Base-by-base conservation (phyloP, 2,797 vertebrate species). In the Crossoptilon crossoptilon region DNA sequence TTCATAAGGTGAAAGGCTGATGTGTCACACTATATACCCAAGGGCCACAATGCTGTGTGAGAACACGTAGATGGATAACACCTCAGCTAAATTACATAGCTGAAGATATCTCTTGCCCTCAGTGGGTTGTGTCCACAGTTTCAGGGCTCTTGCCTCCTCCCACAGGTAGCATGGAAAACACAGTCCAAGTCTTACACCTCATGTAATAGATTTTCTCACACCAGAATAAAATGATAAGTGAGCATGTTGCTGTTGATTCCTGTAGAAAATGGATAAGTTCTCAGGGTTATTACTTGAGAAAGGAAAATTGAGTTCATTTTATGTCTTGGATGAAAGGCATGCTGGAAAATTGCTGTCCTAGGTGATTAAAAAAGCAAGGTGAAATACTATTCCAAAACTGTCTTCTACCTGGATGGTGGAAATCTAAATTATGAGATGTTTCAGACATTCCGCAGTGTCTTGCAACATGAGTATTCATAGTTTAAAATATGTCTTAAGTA, bases 11-110 rank as follows among this genome's bases (percentile, higher is more conserved):
- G 17, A 53, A 84, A 70, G 10, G n/a, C 33, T 84, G 8, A 11
- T 68, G 14, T 41, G 62, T n/a, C 31, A 66, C 6, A 59, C 5
- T 2, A 0, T 3, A 21, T 37, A 3, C n/a, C 29, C 22, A n/a
- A 6, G 24, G 9, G 13, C 24, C 46, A 11, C 84, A 79, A 43
- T 22, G 3, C n/a, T 74, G 26, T 59, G 11, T 64, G 44, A 59
- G 9, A 7, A 53, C 37, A 31, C 11, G 14, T 15, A 43, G 56
- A 58, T 24, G 37, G 33, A 70, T 24, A 22, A 69, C 4, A 35
- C 31, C 14, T 69, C 10, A 41, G 11, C 11, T 68, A 51, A 51
- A 51, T 51, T 29, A 41, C 8, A 2, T 5, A 63, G 19, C 27
- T 78, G 67, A 73, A 77, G 23, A 44, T 12, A 71, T n/a, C 33